These are phyloP conservation scores for Orthochromis malagaraziensis DNA, from an alignment of 2,113 vertebrate genomes.

Conservation along the genomic window DNA sequence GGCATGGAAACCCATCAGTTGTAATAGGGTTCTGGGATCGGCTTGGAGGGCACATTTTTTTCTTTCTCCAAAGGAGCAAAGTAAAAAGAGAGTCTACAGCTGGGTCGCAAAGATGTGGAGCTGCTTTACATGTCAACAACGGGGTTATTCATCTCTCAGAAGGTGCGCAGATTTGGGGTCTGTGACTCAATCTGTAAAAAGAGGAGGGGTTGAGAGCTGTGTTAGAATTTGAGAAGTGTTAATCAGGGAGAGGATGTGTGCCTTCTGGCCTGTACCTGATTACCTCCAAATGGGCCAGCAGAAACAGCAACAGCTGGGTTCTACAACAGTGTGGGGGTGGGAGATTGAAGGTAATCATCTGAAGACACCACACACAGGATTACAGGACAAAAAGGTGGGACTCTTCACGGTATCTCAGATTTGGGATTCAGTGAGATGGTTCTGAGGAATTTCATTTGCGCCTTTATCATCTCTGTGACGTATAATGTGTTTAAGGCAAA, in stretches of 20 bases:
- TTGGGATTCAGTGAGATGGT: background rate
- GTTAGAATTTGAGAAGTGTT: conserved; percentile 87
- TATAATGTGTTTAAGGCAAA: conserved; percentile 17
- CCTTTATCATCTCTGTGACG: background rate
- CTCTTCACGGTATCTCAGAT: background rate
- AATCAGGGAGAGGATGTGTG: conserved; percentile 92
- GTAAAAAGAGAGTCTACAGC: conserved; percentile 27
- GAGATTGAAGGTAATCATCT: conserved; percentile 53
- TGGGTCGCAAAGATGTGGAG: conserved; percentile 35
- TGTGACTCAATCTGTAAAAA: conserved; percentile 35
- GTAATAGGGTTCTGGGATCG: background rate
- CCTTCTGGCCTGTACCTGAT: conserved; percentile 90
- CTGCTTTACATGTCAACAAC: conserved; percentile 27
- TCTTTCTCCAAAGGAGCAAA: conserved; percentile 9
- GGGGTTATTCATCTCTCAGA: conserved; percentile 29
- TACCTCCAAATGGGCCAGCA: conserved; percentile 84
- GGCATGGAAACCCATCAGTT: conserved; percentile 31
- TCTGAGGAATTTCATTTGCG: background rate
- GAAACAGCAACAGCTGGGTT: conserved; percentile 63
- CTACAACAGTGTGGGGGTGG: conserved; percentile 58
- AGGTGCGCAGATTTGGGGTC: conserved; percentile 26
- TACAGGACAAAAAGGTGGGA: background rate
- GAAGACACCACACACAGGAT: background rate
- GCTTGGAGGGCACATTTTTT: conserved; percentile 15
- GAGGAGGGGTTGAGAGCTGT: conserved; percentile 80